Evolutionary conservation across 37 sponge, comb jelly and placozoan species (phyloP).

Genomic region (Corticium candelabrum): DNA sequence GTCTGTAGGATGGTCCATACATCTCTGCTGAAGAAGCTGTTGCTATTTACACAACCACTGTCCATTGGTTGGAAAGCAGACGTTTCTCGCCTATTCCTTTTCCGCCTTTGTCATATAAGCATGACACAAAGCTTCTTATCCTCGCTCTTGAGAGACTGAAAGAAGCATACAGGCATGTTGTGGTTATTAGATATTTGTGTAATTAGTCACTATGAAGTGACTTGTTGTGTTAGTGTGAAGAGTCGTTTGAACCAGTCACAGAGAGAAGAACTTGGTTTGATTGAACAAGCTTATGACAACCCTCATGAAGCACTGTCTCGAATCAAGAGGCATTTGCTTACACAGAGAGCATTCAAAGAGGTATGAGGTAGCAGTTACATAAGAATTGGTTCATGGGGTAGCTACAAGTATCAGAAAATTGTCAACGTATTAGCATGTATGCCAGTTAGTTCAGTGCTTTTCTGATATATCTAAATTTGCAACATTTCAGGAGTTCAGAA

Average conservation of each 20-base stretch:
- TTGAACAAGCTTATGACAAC: constrained; percentile 99
- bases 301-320: constrained; percentile 97
- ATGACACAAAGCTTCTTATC: constrained; percentile 98
- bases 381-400: no score
- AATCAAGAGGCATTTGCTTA: constrained; percentile 92
- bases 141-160: constrained; percentile 95
- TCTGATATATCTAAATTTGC: no score
- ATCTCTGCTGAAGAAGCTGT: constrained; percentile 96
- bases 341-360: constrained; percentile 98
- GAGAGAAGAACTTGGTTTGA: constrained; percentile 93
- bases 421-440: no score
- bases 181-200: constrained; percentile 7
- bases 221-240: constrained; percentile 69
- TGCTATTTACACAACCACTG: constrained; percentile 97
- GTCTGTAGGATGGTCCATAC: constrained; percentile 97
- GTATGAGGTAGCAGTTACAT: no score
- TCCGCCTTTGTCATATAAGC: constrained; percentile 98
- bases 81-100: constrained; percentile 97
- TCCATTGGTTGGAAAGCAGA: constrained; percentile 99
- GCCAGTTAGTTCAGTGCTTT: no score
- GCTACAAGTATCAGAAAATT: no score
- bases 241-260: constrained; percentile 94
- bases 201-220: no score
- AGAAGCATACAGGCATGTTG: constrained; percentile 87
- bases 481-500: no score